Percentiles rank a stretch among this genome's conserved stretches.
Evolutionary conservation across 1,140 invertebrate genomes (phyloP).

Genomic region (Zeugodacus cucurbitae): DNA sequence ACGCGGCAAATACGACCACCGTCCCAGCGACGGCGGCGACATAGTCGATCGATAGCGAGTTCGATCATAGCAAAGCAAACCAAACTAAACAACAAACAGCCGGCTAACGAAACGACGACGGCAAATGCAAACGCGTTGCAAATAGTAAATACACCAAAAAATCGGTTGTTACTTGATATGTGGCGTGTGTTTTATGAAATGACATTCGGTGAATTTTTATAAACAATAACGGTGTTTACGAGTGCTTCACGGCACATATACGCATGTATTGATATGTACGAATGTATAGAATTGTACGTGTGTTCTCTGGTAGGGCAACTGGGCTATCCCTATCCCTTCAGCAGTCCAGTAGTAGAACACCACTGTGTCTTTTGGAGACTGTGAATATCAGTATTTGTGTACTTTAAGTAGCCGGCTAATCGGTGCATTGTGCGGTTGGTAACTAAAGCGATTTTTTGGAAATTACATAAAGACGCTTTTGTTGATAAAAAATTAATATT

Average conservation of each 20-base stretch:
- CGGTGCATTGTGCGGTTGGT: not conserved
- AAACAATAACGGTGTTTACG: conserved; percentile 13
- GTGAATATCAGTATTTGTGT: not conserved
- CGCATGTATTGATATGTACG: not conserved
- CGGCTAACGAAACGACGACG: conserved; percentile 34
- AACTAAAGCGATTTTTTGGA: no score
- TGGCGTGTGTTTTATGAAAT: not conserved
- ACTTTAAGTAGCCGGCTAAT: not conserved
- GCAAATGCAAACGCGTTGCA: not conserved
- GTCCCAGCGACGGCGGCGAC: not conserved
- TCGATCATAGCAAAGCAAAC: not conserved
- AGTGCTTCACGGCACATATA: not conserved
- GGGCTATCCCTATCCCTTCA: no score
- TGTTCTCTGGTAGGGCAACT: not conserved
- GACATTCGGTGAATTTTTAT: not conserved
- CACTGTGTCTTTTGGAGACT: not conserved
- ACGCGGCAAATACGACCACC: not conserved
- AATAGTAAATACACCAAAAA: not conserved
- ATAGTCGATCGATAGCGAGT: no score
- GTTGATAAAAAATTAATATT: not conserved
- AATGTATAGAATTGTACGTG: not conserved
- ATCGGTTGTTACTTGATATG: no score
- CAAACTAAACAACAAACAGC: not conserved
- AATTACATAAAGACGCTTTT: not conserved
- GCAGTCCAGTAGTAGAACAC: not conserved